A percentile compares a stretch with the other conserved stretches of the same genome.
phyloP scores from a whole-genome alignment of 2,797 vertebrate genomes.

The Acanthopagrus latus region DNA sequence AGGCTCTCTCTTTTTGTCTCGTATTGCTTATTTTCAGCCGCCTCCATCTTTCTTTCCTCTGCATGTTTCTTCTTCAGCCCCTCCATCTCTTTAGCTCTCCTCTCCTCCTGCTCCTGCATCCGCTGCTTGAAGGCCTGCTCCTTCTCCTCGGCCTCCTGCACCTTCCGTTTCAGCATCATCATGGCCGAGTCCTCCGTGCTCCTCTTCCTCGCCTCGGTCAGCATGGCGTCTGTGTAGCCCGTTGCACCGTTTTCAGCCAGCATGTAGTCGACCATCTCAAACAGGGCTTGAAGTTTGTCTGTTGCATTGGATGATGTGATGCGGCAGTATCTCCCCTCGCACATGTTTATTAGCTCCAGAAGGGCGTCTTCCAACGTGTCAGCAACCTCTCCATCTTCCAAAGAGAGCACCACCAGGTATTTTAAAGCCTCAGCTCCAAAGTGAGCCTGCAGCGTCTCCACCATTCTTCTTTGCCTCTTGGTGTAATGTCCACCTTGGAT shows the following conservation, averaged over 20 bases:
- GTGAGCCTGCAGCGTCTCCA: conserved; percentile 54
- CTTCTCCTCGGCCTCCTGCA: conserved; percentile 38
- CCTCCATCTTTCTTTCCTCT: conserved; percentile 62
- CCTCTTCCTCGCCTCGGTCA: conserved; percentile 18
- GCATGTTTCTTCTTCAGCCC: conserved; percentile 55
- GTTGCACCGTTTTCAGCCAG: conserved; percentile 22
- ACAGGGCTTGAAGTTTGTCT: conserved; percentile 23
- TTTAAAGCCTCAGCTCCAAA: conserved; percentile 60
- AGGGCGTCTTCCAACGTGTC: conserved; percentile 55
- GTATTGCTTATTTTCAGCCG: conserved; percentile 15
- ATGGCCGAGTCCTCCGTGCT: conserved; percentile 45
- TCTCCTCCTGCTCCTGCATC: conserved; percentile 42
- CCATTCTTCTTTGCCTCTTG: conserved; percentile 44
- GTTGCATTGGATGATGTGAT: conserved; percentile 16
- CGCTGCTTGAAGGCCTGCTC: conserved; percentile 31
- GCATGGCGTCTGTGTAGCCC: conserved; percentile 60
- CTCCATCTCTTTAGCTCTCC: conserved; percentile 51
- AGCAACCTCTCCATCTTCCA: conserved; percentile 48
- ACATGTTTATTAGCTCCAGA: conserved; percentile 64
- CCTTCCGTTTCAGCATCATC: conserved; percentile 55
- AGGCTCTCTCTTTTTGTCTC: conserved; percentile 50
- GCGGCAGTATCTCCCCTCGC: conserved; percentile 59
- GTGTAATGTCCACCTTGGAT: conserved; percentile 63
- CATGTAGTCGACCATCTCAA: conserved; percentile 53
- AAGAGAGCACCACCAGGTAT: conserved; percentile 61